These are phyloP conservation scores for Dipodomys spectabilis DNA, from an alignment of 2,113 vertebrate species.

Conservation along the genomic window DNA sequence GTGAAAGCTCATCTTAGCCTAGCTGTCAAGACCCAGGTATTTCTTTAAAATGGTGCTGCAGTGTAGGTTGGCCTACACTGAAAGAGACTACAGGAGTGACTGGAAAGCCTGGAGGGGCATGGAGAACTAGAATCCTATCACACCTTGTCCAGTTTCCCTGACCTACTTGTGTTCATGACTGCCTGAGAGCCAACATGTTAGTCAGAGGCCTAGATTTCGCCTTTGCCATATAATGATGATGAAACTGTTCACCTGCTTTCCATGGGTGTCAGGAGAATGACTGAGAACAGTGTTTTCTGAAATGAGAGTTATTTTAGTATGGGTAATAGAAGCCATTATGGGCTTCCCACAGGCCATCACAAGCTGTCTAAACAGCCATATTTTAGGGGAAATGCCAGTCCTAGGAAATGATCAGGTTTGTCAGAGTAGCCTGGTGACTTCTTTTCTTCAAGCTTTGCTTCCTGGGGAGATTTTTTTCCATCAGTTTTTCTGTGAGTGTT, in stretches of 20 bases:
- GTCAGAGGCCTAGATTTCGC: slow-evolving; percentile 38
- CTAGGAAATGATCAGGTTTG: slow-evolving; percentile 7
- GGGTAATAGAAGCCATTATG: slow-evolving; percentile 47
- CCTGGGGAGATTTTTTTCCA: not conserved
- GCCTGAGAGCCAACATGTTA: not conserved
- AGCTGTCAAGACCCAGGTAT: slow-evolving; percentile 26
- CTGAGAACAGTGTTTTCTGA: slow-evolving; percentile 50
- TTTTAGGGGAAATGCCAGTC: not conserved
- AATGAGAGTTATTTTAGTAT: slow-evolving; percentile 61
- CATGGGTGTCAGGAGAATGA: slow-evolving; percentile 33
- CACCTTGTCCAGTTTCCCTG: not conserved
- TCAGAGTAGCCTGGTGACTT: not conserved
- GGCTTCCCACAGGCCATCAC: not conserved
- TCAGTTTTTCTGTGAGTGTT: not conserved
- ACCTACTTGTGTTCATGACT: slow-evolving; percentile 18
- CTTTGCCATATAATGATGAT: slow-evolving; percentile 49
- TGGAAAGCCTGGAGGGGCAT: not conserved
- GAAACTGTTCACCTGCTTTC: slow-evolving; percentile 47
- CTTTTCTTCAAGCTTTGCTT: not conserved
- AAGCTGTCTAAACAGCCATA: not conserved
- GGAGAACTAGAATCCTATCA: not conserved
- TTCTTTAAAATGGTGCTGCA: slow-evolving; percentile 50
- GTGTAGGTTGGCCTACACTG: not conserved
- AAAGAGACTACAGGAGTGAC: not conserved
- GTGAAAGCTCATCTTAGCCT: slow-evolving; percentile 21